phyloP scores from a whole-genome alignment of 1,140 invertebrate genomes.

The Apocrypta bakeri region DNA sequence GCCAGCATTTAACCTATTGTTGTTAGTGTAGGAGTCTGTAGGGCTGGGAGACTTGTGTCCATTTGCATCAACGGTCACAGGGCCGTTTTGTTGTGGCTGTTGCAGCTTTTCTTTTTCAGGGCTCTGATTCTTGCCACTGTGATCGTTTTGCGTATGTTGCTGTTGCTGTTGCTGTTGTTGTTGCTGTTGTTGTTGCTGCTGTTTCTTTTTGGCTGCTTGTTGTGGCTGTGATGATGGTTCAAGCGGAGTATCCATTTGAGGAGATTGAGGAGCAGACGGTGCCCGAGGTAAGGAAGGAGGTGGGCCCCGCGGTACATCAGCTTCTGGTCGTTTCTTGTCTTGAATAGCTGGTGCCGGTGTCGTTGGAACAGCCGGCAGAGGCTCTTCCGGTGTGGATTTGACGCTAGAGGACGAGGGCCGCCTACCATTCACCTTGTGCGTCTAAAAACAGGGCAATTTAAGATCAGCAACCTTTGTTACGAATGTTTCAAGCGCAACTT shows the following conservation, averaged over 20 bases:
- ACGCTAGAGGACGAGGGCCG: conserved; percentile 70
- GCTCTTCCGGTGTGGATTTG: conserved; percentile 74
- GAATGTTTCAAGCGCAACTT: neutral
- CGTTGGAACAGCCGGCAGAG: conserved; percentile 74
- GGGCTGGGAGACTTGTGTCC: conserved; percentile 71
- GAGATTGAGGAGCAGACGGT: conserved; percentile 64
- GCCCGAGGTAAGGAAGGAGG: conserved; percentile 72
- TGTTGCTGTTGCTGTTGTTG: conserved; percentile 52
- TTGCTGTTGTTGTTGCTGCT: conserved; percentile 62
- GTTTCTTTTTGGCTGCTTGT: conserved; percentile 54
- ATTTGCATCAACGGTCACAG: conserved; percentile 63
- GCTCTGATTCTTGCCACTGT: neutral
- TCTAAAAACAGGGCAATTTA: conserved; percentile 55
- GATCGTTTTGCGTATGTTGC: conserved; percentile 47
- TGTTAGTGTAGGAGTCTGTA: conserved; percentile 71
- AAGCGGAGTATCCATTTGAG: conserved; percentile 65
- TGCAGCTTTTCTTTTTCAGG: conserved; percentile 58
- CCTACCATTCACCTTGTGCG: conserved; percentile 71
- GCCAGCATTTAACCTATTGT: conserved; percentile 69
- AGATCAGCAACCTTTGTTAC: neutral
- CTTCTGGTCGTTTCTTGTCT: conserved; percentile 72
- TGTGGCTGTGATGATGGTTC: conserved; percentile 58
- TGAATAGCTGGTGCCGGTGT: conserved; percentile 72
- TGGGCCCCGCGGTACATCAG: conserved; percentile 66
- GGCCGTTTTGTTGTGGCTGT: conserved; percentile 62